Conservation (phyloP, 2,888 invertebrate genomes). For the Globia sparganii region DNA sequence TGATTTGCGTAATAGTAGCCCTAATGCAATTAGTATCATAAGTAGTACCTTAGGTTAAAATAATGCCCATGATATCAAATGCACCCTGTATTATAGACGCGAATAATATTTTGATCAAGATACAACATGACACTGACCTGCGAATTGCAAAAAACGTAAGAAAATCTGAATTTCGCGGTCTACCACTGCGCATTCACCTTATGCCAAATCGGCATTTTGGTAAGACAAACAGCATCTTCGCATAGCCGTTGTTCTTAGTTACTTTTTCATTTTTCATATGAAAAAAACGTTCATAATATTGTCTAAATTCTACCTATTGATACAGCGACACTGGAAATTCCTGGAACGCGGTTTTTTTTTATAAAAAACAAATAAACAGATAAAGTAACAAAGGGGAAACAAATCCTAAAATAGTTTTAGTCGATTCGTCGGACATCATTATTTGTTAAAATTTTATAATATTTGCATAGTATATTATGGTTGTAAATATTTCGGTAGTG, state of each 20-base stretch:
- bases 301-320: constrained; percentile 10
- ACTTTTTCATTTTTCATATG: neutral
- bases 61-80: too few species aligned
- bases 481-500: neutral
- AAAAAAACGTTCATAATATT: neutral
- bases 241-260: neutral
- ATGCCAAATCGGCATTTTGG: too few species aligned
- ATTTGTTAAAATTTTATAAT: too few species aligned
- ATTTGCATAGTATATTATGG: neutral
- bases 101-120: too few species aligned
- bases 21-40: too few species aligned
- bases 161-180: too few species aligned
- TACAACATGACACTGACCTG: too few species aligned
- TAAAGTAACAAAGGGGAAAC: neutral
- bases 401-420: neutral
- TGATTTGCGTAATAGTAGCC: too few species aligned
- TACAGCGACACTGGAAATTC: constrained; percentile 54
- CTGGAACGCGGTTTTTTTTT: constrained; percentile 44
- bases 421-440: neutral
- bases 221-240: neutral
- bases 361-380: neutral
- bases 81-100: too few species aligned
- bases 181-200: too few species aligned
- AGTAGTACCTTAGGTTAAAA: too few species aligned
- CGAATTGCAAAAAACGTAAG: too few species aligned